These are phyloP conservation scores for Holcopasites calliopsidis DNA, from an alignment of 1,140 invertebrate species.

Conservation along the genomic window DNA sequence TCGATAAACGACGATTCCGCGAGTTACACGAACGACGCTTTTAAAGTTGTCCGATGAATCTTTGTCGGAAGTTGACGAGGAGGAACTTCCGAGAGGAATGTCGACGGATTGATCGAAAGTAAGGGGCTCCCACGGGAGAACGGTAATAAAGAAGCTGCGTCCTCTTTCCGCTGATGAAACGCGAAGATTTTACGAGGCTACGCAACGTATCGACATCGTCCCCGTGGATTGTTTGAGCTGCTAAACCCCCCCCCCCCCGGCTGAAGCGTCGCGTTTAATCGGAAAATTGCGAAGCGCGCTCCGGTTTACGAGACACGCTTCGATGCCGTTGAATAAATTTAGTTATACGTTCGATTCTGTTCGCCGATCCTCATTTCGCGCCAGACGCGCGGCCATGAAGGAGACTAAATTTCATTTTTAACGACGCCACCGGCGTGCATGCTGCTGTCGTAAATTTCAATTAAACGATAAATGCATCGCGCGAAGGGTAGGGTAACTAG, in stretches of 20 bases:
- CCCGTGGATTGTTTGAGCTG: slow-evolving; percentile 29
- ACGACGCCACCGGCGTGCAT: no score
- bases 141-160: slow-evolving; percentile 61
- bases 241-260: slow-evolving; percentile 3
- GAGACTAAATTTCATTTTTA: no score
- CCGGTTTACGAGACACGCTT: not conserved
- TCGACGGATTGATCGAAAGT: not conserved
- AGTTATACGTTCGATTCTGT: not conserved
- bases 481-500: no score
- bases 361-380: not conserved
- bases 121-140: slow-evolving; percentile 24
- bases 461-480: no score
- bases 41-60: not conserved
- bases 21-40: not conserved
- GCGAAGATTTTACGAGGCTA: slow-evolving; percentile 40
- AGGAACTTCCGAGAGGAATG: no score
- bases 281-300: not conserved
- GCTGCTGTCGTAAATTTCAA: no score
- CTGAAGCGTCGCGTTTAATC: not conserved
- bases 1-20: not conserved
- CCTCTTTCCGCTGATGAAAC: slow-evolving; percentile 31
- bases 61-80: not conserved
- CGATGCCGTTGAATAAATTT: not conserved
- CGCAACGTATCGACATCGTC: slow-evolving; percentile 12
- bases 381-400: no score